Evolutionary conservation across 1,140 invertebrate genomes (phyloP).

Genomic region (Heliconius hermathena): DNA sequence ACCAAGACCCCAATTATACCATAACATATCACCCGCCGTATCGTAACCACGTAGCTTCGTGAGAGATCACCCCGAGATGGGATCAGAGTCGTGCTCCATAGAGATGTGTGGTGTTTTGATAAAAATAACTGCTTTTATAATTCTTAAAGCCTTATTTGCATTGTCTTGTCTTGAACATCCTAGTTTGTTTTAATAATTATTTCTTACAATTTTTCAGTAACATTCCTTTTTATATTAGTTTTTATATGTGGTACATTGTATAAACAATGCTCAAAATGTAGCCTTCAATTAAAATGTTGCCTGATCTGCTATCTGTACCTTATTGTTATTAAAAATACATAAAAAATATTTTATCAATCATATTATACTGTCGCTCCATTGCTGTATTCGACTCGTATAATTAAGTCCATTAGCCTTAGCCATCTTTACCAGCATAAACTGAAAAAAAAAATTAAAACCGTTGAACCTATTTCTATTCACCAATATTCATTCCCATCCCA

Average conservation of each 20-base stretch:
- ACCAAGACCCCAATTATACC: conserved; percentile 43
- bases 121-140: conserved; percentile 29
- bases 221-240: no score
- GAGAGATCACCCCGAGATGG: conserved; percentile 43
- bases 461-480: conserved; percentile 1
- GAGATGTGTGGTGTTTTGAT: conserved; percentile 40
- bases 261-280: no score
- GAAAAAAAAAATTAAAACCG: conserved; percentile 11
- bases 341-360: not conserved
- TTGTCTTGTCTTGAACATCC: not conserved
- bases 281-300: not conserved
- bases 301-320: not conserved
- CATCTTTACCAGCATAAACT: conserved; percentile 3
- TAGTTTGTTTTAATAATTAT: not conserved
- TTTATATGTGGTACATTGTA: no score
- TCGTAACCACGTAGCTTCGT: conserved; percentile 56
- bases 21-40: conserved; percentile 56
- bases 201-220: not conserved
- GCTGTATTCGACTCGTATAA: not conserved
- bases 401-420: not conserved
- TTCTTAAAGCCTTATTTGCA: conserved; percentile 12
- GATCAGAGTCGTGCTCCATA: conserved; percentile 38
- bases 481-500: conserved; percentile 6
- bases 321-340: not conserved
- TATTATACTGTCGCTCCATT: not conserved